Base-by-base conservation (phyloP, 2,113 vertebrate species). In the Apteryx owenii region DNA sequence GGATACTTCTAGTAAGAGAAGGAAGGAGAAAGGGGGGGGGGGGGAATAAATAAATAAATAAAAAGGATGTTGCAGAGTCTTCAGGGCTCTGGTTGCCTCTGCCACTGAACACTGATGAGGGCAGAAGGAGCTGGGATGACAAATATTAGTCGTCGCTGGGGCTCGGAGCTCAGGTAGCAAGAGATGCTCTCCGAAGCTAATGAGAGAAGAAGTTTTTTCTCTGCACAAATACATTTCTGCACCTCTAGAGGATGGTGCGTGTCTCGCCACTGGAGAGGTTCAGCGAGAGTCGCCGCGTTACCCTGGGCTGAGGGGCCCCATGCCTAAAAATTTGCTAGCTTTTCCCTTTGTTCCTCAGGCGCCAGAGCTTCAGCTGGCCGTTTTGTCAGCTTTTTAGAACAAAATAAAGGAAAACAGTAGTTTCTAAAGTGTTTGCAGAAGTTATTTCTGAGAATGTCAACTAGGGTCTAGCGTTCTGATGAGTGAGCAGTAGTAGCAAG, bases 271-370 rank as follows among this genome's bases (percentile, higher is more conserved):
- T 0, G 1, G 58, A 48, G 28, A 60, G 58, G 23, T 54, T 48
- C 18, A 9, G 31, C 19, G 29, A 6, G 51, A 79, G 18, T 28
- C 26, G 16, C 19, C 23, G 3, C 9, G 2, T 51, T 48, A 53
- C 19, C 64, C 12, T 26, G 31, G 64, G 23, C 29, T 83, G 33
- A 26, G 2, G 21, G 31, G 19, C 8, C 10, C 25, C 0, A 0
- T 70, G 44, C 12, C 26, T 60, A 53, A 64, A 51, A 48, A 28
- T 15, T 15, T n/a, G 19, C 14, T 56, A 13, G 0, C 3, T 46
- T 89, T 86, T 78, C 38, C 13, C 36, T 48, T 84, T 3, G 2
- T 62, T 78, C 22, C 40, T 77, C 26, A 29, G 42, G 46, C 26
- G 46, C 33, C 14, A 22, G 22, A 23, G 33, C 62, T 85, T 73